A percentile compares a stretch with the other conserved stretches of the same genome.
phyloP scores from a whole-genome alignment of 2,797 vertebrate species.

The Tarsius wallacei region DNA sequence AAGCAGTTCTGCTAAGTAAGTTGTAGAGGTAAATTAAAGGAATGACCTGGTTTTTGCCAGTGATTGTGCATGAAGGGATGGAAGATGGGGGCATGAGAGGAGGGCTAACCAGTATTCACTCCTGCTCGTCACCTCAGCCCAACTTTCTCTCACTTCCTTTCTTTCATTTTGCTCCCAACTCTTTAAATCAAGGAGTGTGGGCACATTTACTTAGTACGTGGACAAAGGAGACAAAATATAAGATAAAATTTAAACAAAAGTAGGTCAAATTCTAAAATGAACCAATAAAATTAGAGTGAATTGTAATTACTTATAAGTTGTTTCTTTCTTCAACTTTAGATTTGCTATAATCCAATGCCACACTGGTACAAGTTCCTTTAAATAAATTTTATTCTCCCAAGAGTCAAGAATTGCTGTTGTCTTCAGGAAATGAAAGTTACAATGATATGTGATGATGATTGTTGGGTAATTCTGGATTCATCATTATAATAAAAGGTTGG shows the following conservation, averaged over 20 bases:
- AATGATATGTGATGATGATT: not conserved
- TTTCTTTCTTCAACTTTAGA: not conserved
- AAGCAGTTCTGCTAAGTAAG: not conserved
- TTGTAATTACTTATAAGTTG: not conserved
- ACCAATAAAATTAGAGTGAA: not conserved
- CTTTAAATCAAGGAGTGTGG: not conserved
- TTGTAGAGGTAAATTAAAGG: not conserved
- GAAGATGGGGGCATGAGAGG: not conserved
- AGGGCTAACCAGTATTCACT: not conserved
- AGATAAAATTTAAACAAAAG: not conserved
- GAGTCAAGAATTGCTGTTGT: not conserved
- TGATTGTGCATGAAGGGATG: not conserved
- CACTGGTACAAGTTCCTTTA: not conserved
- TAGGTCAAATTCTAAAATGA: not conserved
- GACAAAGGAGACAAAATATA: not conserved
- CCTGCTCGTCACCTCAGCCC: not conserved
- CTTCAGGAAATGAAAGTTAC: not conserved
- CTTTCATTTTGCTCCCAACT: not conserved
- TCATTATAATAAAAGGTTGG: not conserved
- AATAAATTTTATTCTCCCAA: not conserved
- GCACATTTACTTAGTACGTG: not conserved
- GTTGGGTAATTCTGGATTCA: conserved; percentile 4
- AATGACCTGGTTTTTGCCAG: not conserved
- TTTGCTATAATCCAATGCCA: not conserved
- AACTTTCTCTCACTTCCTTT: not conserved